These are phyloP conservation scores for Andrena trimmerana DNA, from an alignment of 2,888 invertebrate species.

Conservation along the genomic window DNA sequence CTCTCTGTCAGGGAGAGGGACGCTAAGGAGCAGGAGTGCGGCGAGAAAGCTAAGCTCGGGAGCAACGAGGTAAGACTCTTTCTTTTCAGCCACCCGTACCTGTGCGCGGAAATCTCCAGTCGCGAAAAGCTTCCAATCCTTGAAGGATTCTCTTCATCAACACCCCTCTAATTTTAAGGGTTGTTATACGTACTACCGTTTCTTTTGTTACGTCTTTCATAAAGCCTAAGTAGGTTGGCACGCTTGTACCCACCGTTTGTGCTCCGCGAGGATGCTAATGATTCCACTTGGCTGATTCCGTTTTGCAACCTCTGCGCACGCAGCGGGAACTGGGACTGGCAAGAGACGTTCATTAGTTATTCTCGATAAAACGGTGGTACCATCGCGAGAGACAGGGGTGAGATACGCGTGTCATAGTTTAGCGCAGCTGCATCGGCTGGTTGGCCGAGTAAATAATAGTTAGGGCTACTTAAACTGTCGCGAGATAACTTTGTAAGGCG, in stretches of 20 bases:
- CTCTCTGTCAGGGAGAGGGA: conserved; percentile 75
- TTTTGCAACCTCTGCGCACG: too few species aligned
- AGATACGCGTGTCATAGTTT: conserved; percentile 8
- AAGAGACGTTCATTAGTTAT: conserved; percentile 14
- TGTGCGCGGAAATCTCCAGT: too few species aligned
- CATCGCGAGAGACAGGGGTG: not conserved
- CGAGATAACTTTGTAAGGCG: conserved; percentile 39
- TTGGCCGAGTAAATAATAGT: conserved; percentile 45
- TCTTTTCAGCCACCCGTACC: conserved; percentile 8
- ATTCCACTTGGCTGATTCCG: too few species aligned
- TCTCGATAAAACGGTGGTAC: conserved; percentile 23
- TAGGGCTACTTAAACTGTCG: conserved; percentile 36
- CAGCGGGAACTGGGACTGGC: too few species aligned
- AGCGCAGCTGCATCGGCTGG: not conserved
- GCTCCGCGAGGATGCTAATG: too few species aligned
- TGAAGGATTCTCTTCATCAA: too few species aligned
- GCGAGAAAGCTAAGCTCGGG: conserved; percentile 54
- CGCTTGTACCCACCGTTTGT: too few species aligned
- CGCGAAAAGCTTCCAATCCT: too few species aligned
- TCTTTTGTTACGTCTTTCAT: too few species aligned
- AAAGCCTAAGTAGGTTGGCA: too few species aligned
- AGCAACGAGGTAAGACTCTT: conserved; percentile 75
- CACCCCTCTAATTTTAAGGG: too few species aligned
- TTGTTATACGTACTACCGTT: too few species aligned
- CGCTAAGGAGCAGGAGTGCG: conserved; percentile 53